Conservation (phyloP, 2,888 invertebrate species). For the Erebia aethiops region DNA sequence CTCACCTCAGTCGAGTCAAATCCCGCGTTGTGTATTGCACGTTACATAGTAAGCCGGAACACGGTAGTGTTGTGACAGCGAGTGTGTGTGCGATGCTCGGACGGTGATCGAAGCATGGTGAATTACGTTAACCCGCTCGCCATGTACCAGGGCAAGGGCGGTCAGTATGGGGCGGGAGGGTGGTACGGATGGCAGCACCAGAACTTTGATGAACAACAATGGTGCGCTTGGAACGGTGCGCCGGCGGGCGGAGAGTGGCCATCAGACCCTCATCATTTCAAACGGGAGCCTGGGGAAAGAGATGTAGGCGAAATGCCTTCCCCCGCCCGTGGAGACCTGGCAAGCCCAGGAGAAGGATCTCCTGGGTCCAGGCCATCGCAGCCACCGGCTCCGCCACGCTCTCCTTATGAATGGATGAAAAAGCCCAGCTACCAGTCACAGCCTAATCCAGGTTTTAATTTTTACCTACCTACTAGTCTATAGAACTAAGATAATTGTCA, state of each 20-base stretch:
- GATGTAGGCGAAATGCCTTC: conserved; percentile 76
- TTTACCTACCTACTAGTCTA: conserved; percentile 48
- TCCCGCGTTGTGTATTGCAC: conserved; percentile 59
- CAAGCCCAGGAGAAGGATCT: conserved; percentile 81
- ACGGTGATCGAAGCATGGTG: conserved; percentile 85
- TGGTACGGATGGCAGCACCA: conserved; percentile 80
- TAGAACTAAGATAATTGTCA: conserved; percentile 6
- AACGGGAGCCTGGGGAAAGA: conserved; percentile 71
- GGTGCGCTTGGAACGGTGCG: conserved; percentile 81
- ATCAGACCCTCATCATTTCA: conserved; percentile 75
- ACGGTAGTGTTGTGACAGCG: conserved; percentile 71
- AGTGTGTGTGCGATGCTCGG: conserved; percentile 78
- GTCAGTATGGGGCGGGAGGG: conserved; percentile 72
- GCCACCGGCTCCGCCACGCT: conserved; percentile 88
- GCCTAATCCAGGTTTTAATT: conserved; percentile 89
- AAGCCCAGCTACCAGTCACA: conserved; percentile 93
- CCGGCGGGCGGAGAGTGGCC: conserved; percentile 77
- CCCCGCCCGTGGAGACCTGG: conserved; percentile 79
- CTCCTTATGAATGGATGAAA: conserved; percentile 96
- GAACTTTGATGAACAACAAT: conserved; percentile 83
- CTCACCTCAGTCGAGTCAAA: conserved; percentile 61
- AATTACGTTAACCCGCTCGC: conserved; percentile 88
- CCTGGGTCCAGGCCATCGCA: conserved; percentile 76
- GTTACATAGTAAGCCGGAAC: conserved; percentile 39
- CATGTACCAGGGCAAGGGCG: conserved; percentile 86